Evolutionary conservation across 1,140 invertebrate genomes (phyloP).

Genomic region (Wiebesia pumilae): DNA sequence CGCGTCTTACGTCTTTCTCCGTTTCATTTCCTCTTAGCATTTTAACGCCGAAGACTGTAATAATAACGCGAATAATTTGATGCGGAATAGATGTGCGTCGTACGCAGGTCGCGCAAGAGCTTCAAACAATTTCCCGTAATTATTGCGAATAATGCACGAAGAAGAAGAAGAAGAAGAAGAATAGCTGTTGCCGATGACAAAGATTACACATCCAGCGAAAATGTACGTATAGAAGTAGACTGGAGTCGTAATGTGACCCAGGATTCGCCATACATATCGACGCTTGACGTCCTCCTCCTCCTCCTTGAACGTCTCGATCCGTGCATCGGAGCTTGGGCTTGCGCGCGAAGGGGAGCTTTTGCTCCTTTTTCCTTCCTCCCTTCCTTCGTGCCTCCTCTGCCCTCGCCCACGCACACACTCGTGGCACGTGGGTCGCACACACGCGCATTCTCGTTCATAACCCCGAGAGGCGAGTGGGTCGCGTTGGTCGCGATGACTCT

Average conservation of each 20-base stretch:
- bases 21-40: neutral
- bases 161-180: neutral
- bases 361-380: constrained; percentile 19
- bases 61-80: neutral
- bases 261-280: neutral
- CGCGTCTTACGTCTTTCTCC: neutral
- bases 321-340: neutral
- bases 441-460: constrained; percentile 4
- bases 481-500: constrained; percentile 26
- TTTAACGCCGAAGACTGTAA: neutral
- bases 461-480: neutral
- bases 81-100: neutral
- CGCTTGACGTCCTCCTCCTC: neutral
- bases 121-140: neutral
- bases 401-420: neutral
- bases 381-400: neutral
- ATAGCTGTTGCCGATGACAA: neutral
- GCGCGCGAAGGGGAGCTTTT: neutral
- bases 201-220: neutral
- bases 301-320: neutral
- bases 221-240: neutral
- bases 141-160: constrained; percentile 1
- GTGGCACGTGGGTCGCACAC: neutral
- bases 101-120: neutral
- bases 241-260: neutral